Conservation (phyloP, 2,797 vertebrate species). For the Anabas testudineus region DNA sequence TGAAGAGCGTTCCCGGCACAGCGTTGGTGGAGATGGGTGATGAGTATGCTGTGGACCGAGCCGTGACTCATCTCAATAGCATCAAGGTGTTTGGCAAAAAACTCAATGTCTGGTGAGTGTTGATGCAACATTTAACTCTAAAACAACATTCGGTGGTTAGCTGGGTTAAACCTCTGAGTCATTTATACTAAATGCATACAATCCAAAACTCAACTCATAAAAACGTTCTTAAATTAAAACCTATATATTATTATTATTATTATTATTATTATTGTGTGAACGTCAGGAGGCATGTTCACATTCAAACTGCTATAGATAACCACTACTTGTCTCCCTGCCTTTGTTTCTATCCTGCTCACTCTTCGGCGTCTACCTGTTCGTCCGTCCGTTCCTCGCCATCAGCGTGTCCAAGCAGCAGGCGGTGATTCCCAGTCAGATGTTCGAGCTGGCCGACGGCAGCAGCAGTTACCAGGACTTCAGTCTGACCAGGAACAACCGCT, state of each 20-base stretch:
- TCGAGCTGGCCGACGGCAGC: constrained; percentile 91
- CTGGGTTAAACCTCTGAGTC: no score
- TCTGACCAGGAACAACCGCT: constrained; percentile 96
- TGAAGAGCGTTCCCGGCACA: constrained; percentile 95
- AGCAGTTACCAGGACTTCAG: constrained; percentile 97
- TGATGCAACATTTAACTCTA: not conserved
- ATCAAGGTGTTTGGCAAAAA: constrained; percentile 94
- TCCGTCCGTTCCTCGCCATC: not conserved
- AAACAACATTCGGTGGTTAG: no score
- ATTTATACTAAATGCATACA: no score
- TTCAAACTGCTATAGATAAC: no score
- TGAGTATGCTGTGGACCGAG: constrained; percentile 94
- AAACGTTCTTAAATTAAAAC: no score
- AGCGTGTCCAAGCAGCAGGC: constrained; percentile 96
- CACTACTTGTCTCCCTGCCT: no score
- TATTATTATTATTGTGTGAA: no score
- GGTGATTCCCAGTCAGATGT: constrained; percentile 95
- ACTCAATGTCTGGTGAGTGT: constrained; percentile 92
- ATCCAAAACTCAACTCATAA: no score
- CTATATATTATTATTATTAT: no score
- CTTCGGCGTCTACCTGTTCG: no score
- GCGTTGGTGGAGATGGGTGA: constrained; percentile 96
- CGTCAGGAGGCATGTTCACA: no score
- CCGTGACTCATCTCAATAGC: constrained; percentile 93
- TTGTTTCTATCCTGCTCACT: no score